A percentile compares a stretch with the other conserved stretches of the same genome.
Conservation (phyloP, 2,113 vertebrate species). For the Serilophus lunatus region DNA sequence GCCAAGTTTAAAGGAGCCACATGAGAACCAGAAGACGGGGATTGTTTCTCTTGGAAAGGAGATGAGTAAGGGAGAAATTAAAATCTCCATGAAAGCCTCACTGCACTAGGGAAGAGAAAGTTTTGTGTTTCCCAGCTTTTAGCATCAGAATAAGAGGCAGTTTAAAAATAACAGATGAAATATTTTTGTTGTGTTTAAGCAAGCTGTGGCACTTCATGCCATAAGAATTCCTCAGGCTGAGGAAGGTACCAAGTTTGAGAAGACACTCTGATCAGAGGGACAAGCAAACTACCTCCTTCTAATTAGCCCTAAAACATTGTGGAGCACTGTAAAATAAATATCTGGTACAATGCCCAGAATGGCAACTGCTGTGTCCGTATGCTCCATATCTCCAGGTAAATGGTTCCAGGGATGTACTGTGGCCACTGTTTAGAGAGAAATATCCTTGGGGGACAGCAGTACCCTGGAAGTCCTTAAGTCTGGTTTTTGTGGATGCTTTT, state of each 20-base stretch:
- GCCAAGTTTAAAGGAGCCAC: not conserved
- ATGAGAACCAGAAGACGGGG: not conserved
- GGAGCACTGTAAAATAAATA: not conserved
- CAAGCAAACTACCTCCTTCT: not conserved
- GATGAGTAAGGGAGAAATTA: not conserved
- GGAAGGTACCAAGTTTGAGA: not conserved
- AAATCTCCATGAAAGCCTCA: not conserved
- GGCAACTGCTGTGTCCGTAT: not conserved
- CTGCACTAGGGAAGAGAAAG: not conserved
- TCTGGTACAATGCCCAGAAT: not conserved
- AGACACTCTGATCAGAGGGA: not conserved
- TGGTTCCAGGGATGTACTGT: not conserved
- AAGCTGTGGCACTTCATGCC: not conserved
- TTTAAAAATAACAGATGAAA: not conserved
- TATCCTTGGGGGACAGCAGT: not conserved
- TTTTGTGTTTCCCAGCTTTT: not conserved
- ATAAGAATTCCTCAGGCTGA: not conserved
- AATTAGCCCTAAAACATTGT: not conserved
- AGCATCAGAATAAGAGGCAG: not conserved
- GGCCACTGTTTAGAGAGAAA: not conserved
- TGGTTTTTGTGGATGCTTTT: not conserved
- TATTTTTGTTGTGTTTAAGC: not conserved
- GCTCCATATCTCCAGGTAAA: not conserved
- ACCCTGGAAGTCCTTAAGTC: not conserved
- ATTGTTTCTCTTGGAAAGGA: not conserved